Base-by-base conservation (phyloP, 2,888 invertebrate species). In the Thelaira solivaga region DNA sequence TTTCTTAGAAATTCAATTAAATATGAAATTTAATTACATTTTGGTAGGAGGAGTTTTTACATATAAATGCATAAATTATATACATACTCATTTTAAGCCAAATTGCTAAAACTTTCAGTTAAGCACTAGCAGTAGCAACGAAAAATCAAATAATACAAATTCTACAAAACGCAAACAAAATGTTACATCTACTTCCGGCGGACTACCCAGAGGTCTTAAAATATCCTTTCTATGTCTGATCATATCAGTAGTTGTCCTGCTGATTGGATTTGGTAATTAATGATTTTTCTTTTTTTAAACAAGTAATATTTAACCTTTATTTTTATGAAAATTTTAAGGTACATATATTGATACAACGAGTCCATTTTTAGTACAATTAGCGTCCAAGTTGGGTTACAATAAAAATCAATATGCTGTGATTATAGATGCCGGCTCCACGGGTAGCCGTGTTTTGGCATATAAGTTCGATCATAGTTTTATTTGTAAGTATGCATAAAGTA, bases 371-470 rank as follows among this genome's bases (percentile, higher is more conserved):
- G 94, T 95, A 84, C 91, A 91, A n/a, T 86, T 95, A 74, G 95
- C 94, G 22, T 92, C 93, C 85, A 91, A 91, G 57, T 90, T 96
- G 69, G 95, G 94, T 49, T 92, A 95, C 84, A 91, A 92, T 83
- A 92, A 92, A 82, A 91, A 91, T 39, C 92, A 92, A 49, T 93
- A 97, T 90, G 96, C 96, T 0, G 94, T 97, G 22, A 93, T 98
- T 82, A 94, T 98, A 82, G 98, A 98, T 89, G 97, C 97, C 4
- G 97, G 98, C 2, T 97, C 97, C 71, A 97, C 97, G 0, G 98
- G 97, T 1, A 94, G 96, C 78, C 92, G 98, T 82, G 93, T 96
- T 20, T 89, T 95, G 78, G 95, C 95, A 4, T 96, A 95, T 86
- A 93, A 93, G 83, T 96, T 96, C 89, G 94, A 95, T 84, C 92